Evolutionary conservation across 2,888 invertebrate genomes (phyloP).

Genomic region (Chorisops tibialis): DNA sequence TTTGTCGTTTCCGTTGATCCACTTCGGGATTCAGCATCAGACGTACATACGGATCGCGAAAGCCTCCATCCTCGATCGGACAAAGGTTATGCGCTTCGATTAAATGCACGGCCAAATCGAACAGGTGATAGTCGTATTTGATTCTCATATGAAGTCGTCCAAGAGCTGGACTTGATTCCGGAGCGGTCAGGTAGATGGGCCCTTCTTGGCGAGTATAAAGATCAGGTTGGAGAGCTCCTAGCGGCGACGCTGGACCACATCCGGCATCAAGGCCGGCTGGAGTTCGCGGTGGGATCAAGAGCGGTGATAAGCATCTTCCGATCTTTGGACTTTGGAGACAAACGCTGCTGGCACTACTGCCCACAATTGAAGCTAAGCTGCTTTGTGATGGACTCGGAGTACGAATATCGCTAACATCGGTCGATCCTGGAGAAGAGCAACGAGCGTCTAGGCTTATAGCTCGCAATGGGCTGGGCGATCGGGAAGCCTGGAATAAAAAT

Average conservation of each 20-base stretch:
- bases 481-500: slow-evolving; percentile 48
- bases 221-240: slow-evolving; percentile 84
- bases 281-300: slow-evolving; percentile 70
- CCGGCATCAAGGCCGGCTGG: slow-evolving; percentile 45
- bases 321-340: slow-evolving; percentile 44
- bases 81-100: slow-evolving; percentile 87
- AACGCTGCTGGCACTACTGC: slow-evolving; percentile 42
- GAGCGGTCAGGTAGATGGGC: slow-evolving; percentile 67
- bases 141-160: slow-evolving; percentile 81
- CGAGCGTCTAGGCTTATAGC: slow-evolving; percentile 75
- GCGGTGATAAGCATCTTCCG: slow-evolving; percentile 69
- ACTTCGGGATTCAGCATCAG: slow-evolving; percentile 77
- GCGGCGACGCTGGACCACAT: slow-evolving; percentile 56
- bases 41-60: slow-evolving; percentile 85
- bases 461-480: slow-evolving; percentile 76
- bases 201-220: slow-evolving; percentile 78
- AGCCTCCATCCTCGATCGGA: slow-evolving; percentile 80
- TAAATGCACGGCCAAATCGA: slow-evolving; percentile 85
- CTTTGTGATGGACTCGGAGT: slow-evolving; percentile 69
- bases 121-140: slow-evolving; percentile 85
- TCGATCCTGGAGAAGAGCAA: slow-evolving; percentile 58
- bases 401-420: slow-evolving; percentile 52
- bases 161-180: slow-evolving; percentile 64
- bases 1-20: slow-evolving; percentile 80
- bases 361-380: slow-evolving; percentile 63